Evolutionary conservation across 2,113 vertebrate species (phyloP).

Genomic region (Cnemophilus loriae): DNA sequence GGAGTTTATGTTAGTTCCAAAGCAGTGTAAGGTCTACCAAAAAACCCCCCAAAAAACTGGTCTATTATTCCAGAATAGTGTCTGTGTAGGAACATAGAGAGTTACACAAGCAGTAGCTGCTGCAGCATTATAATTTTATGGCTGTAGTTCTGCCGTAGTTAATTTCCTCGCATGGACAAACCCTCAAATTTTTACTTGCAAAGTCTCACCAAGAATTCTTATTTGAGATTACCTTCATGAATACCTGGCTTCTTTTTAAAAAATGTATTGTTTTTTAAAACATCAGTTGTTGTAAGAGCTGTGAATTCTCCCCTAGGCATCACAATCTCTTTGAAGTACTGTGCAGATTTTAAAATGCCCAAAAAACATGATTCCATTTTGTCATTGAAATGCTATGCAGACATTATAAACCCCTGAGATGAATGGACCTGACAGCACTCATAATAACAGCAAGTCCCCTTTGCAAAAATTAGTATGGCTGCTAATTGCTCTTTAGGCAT

Average conservation of each 20-base stretch:
- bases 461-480: background rate
- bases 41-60: background rate
- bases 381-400: background rate
- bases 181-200: constrained; percentile 31
- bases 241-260: background rate
- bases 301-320: background rate
- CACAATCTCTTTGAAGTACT: background rate
- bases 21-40: background rate
- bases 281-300: background rate
- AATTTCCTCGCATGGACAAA: constrained; percentile 18
- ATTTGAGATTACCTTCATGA: background rate
- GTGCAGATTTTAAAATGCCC: background rate
- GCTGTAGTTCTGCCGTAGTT: background rate
- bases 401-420: background rate
- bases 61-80: constrained; percentile 15
- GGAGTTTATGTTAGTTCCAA: constrained; percentile 19
- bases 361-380: background rate
- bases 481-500: background rate
- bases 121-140: constrained; percentile 31
- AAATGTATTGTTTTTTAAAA: background rate
- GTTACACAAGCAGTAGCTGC: constrained; percentile 23
- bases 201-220: constrained; percentile 7
- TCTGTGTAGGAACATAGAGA: background rate
- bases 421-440: background rate
- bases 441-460: background rate